A percentile compares a stretch with the other conserved stretches of the same genome.
These are phyloP conservation scores for Smutsia temminckii DNA, from an alignment of 2,797 vertebrate genomes.

Conservation along the genomic window DNA sequence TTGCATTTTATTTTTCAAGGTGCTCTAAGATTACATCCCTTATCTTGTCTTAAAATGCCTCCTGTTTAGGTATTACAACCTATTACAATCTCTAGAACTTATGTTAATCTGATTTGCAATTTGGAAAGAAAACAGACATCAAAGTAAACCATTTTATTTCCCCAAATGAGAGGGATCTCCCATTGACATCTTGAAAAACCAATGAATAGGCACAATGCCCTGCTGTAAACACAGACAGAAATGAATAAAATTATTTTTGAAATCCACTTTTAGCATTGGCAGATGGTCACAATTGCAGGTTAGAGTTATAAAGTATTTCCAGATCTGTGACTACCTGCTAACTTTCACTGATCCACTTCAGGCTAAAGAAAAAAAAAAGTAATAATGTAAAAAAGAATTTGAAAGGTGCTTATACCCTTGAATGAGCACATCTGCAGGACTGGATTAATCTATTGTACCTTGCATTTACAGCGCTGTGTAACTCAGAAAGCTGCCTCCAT, in stretches of 20 bases:
- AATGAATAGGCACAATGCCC: constrained; percentile 26
- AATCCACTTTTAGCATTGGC: constrained; percentile 62
- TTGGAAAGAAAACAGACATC: constrained; percentile 66
- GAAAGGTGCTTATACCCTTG: constrained; percentile 6
- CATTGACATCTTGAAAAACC: constrained; percentile 60
- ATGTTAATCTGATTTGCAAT: constrained; percentile 60
- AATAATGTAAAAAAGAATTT: constrained; percentile 10
- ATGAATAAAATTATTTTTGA: constrained; percentile 71
- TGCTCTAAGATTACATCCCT: constrained; percentile 63
- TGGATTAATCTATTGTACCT: constrained; percentile 37
- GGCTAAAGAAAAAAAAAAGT: background rate
- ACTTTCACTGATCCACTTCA: constrained; percentile 55
- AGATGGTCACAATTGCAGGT: constrained; percentile 73
- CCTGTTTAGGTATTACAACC: constrained; percentile 49
- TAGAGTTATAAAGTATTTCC: constrained; percentile 64
- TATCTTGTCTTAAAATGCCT: constrained; percentile 59
- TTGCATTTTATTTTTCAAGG: constrained; percentile 72
- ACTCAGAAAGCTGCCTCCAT: constrained; percentile 37
- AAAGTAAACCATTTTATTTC: constrained; percentile 59
- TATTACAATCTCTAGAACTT: constrained; percentile 23
- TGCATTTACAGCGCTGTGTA: background rate
- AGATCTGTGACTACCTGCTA: constrained; percentile 66
- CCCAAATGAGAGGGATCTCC: constrained; percentile 30
- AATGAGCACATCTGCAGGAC: constrained; percentile 54
- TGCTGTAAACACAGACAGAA: constrained; percentile 46